These are phyloP conservation scores for Cryptotermes secundus DNA, from an alignment of 1,140 invertebrate species.

Conservation along the genomic window DNA sequence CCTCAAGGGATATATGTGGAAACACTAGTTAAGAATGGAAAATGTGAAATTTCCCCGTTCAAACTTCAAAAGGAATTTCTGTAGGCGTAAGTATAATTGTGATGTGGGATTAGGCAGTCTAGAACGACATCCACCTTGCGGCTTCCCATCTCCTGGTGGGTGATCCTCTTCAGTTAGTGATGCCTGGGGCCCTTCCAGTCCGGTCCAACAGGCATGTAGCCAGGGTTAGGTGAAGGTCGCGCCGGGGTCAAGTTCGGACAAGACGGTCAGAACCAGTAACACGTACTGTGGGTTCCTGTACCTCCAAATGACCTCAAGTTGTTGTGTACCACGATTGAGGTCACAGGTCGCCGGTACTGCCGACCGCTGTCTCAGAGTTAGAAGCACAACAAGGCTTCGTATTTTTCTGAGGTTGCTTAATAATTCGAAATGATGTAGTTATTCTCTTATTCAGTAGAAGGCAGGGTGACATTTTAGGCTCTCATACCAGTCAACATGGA, in stretches of 20 bases:
- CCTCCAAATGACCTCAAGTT: neutral
- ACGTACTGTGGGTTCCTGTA: neutral
- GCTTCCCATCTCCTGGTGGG: neutral
- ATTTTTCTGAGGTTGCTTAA: no score
- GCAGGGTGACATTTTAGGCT: no score
- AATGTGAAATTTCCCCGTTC: no score
- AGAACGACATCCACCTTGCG: neutral
- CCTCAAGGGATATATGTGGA: no score
- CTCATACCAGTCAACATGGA: no score
- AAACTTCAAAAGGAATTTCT: no score
- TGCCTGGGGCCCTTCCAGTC: neutral
- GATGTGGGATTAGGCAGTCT: neutral
- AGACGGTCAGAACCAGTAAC: neutral
- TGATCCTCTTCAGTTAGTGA: neutral
- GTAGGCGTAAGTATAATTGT: no score
- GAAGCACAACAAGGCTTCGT: neutral
- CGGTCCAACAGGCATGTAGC: neutral
- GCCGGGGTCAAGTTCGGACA: conserved; percentile 7
- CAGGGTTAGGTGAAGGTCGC: neutral
- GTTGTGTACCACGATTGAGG: neutral
- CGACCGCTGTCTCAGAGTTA: neutral
- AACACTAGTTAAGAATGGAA: no score
- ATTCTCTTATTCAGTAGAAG: no score
- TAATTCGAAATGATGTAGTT: no score
- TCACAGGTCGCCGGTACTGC: neutral